Base-by-base conservation (phyloP, 2,888 invertebrate genomes). In the Homarus gammarus region DNA sequence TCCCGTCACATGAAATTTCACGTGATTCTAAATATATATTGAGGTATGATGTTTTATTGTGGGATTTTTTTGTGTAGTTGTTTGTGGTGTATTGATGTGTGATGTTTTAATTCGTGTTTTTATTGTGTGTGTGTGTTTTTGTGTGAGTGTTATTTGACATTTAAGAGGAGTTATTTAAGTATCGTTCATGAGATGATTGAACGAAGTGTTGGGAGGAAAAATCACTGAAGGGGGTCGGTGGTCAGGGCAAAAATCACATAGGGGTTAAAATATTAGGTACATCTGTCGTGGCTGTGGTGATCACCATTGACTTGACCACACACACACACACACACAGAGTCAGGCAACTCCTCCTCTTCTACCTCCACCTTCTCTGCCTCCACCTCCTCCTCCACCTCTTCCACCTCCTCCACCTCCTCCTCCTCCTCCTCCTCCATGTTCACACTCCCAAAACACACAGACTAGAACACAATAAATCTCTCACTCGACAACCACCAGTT, bases 261-360 rank as follows among this genome's bases (percentile, higher is more conserved):
- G 61, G n/a, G n/a, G 78, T 31, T 77, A 77, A 44, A 44, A 44
- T 77, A 77, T 77, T 77, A 38, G 1, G 44, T 44, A n/a, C 77
- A 77, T 77, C 49, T 77, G 77, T 49, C 31, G 40, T 1, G 49
- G n/a, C 40, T 2, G 22, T 72, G 72, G 10, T 72, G 33, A 73
- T 73, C 73, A 73, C 33, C n/a, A n/a, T n/a, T n/a, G n/a, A n/a
- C 22, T 51, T 56, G 56, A 56, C 56, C 56, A 56, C 18, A 22
- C 12, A 6, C 12, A 12, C 31, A n/a, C 31, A 31, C 44, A 49
- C 44, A 18, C 18, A 56, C 18, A 22, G 56, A n/a, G 56, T 3
- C 15, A 56, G 18, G 18, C 56, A 56, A 56, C 3, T 15, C 8
- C 49, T 49, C 10, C 1, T n/a, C 49, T 49, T 8, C 15, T 49